Conservation (phyloP, 2,113 vertebrate species). For the Ictalurus furcatus region DNA sequence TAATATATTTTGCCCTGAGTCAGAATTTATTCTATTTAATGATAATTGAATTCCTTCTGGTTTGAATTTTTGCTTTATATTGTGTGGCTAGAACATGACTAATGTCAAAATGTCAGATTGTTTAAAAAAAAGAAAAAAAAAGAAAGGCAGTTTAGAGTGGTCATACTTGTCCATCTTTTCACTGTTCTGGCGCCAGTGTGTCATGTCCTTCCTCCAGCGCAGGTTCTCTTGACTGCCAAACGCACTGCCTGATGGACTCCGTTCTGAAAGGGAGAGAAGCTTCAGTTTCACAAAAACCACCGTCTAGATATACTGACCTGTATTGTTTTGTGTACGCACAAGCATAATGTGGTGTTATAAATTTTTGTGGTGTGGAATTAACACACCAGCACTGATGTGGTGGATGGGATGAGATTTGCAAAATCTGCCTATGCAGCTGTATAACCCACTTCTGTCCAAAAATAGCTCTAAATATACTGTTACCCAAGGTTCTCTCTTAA, state of each 20-base stretch:
- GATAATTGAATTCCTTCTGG: not conserved
- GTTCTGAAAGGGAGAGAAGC: conserved; percentile 73
- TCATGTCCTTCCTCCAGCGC: conserved; percentile 98
- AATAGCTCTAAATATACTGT: not conserved
- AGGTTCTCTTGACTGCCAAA: conserved; percentile 98
- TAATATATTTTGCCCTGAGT: not conserved
- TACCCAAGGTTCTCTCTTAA: not conserved
- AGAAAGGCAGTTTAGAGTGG: not conserved
- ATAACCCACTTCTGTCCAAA: not conserved
- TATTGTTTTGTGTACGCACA: not conserved
- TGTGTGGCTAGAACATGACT: not conserved
- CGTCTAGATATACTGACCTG: not conserved
- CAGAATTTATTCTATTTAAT: not conserved
- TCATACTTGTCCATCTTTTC: conserved; percentile 98
- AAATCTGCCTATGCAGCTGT: not conserved
- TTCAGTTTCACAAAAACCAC: not conserved
- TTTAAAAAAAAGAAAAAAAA: not conserved
- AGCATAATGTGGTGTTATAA: not conserved
- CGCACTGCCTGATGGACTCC: conserved; percentile 96
- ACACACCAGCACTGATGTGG: not conserved
- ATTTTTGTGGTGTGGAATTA: not conserved
- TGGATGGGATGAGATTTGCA: not conserved
- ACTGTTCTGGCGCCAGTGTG: conserved; percentile 97
- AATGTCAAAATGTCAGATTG: not conserved
- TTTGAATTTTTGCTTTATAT: not conserved